Evolutionary conservation across 2,797 vertebrate genomes (phyloP).

Genomic region (Hoplostethus atlanticus): DNA sequence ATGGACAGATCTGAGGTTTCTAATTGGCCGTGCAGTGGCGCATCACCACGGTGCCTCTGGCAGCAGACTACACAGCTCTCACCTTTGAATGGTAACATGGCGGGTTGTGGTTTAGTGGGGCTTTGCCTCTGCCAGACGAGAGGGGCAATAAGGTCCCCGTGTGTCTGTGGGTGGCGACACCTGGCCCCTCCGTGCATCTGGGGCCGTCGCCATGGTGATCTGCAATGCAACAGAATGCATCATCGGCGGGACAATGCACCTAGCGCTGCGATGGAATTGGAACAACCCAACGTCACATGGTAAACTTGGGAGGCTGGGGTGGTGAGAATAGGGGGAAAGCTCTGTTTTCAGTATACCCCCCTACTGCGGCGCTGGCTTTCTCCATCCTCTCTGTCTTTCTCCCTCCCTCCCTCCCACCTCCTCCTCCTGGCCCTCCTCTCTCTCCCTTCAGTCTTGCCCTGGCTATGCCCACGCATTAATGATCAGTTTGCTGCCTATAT

Average conservation of each 20-base stretch:
- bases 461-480: constrained; percentile 31
- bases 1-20: constrained; percentile 67
- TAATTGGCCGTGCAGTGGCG: constrained; percentile 68
- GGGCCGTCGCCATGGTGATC: constrained; percentile 54
- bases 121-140: constrained; percentile 40
- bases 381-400: constrained; percentile 16
- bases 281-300: constrained; percentile 58
- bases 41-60: constrained; percentile 59
- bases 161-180: constrained; percentile 56
- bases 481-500: constrained; percentile 31
- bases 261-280: constrained; percentile 36
- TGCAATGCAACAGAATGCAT: constrained; percentile 43
- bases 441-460: constrained; percentile 23
- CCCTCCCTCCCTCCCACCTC: constrained; percentile 35
- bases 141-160: constrained; percentile 37
- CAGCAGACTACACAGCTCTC: constrained; percentile 30
- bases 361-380: constrained; percentile 15
- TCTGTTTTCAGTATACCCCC: constrained; percentile 42
- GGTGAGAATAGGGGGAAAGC: constrained; percentile 36
- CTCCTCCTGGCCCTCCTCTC: neutral
- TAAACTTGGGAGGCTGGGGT: constrained; percentile 41
- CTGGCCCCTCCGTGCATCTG: constrained; percentile 44
- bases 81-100: constrained; percentile 64
- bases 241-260: constrained; percentile 45
- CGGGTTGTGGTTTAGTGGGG: constrained; percentile 43